Conservation (phyloP, 2,797 vertebrate genomes). For the Phylloscopus collybita region DNA sequence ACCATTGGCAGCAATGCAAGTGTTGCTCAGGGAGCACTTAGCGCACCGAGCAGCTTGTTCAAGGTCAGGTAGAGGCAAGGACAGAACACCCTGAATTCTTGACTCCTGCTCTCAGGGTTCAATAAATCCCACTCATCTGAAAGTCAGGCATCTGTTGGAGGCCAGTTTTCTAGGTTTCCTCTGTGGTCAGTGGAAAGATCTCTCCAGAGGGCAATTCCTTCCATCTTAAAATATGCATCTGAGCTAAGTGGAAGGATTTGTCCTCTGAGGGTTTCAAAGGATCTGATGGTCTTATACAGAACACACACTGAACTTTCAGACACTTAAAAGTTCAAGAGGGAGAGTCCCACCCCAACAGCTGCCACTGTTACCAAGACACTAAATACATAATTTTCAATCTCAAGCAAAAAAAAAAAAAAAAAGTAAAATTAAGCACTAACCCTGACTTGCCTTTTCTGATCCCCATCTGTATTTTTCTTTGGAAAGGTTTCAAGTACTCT, state of each 20-base stretch:
- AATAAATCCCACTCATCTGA: conserved; percentile 9
- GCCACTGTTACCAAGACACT: background rate
- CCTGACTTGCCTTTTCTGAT: background rate
- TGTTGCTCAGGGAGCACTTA: background rate
- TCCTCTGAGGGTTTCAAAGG: background rate
- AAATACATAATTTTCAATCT: background rate
- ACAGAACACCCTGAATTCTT: conserved; percentile 29
- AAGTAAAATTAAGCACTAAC: background rate
- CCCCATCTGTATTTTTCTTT: background rate
- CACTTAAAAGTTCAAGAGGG: conserved; percentile 28
- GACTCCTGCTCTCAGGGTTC: conserved; percentile 32
- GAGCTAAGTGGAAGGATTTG: conserved; percentile 33
- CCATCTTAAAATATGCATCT: conserved; percentile 7
- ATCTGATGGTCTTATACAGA: background rate
- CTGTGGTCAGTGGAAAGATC: background rate
- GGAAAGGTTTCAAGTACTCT: conserved; percentile 13
- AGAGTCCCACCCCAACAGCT: background rate
- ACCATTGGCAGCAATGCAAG: background rate
- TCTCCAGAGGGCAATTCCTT: conserved; percentile 30
- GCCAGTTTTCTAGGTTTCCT: background rate
- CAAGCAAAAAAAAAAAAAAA: background rate
- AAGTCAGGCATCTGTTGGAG: conserved; percentile 23
- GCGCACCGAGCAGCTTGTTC: background rate
- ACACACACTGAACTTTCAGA: background rate
- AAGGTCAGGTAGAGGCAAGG: conserved; percentile 45